Evolutionary conservation across 1,140 invertebrate genomes (phyloP), one percentile per base, ranked within the genome.

Genomic region (Drosophila rufa): DNA sequence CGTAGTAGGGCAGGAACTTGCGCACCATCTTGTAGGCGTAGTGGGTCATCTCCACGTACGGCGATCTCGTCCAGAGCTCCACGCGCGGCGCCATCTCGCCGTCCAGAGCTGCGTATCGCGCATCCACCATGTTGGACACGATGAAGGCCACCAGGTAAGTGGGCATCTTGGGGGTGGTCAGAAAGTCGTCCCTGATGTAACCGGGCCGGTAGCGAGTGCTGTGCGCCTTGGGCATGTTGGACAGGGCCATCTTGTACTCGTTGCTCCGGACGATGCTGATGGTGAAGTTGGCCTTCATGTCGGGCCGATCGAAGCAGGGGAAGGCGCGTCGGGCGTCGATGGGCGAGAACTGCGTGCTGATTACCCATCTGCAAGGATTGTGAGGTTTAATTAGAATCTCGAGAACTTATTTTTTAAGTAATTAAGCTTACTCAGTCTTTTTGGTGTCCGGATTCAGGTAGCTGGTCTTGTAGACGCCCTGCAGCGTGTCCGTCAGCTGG

Each of bases 271-370:
- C 95, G 4, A 98, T 93, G 77, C 95, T 96, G 43, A 96, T 94
- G 75, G 95, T 93, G 82, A 97, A 98, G 15, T 94, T 94, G 6
- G 97, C 96, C 91, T 97, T 98, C 73, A 97, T 94, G 9, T 95
- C 94, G 0, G 97, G 97, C 81, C 98, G 97, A 93, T 98, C 97
- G 89, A 97, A 97, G 92, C 96, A 97, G 0, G 98, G 98, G 92
- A 99, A 99, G 1, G 97, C 97, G 75, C 95, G 94, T 38, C 98
- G 93, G 0, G 97, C 97, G 91, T 96, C 95, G 2, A 96, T 96
- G 14, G 97, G 95, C 80, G 97, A 96, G 87, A 98, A 97, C 91
- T 97, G 96, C 1, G 97, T 97, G 12, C 95, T 94, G 1, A 95
- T 95, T 33, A 96, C 92, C 93, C 94, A 95, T 80, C 95, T 96